Percentiles rank a stretch among this genome's conserved stretches.
phyloP scores from a whole-genome alignment of 2,888 invertebrate genomes.

The Drosophila paramelanica region DNA sequence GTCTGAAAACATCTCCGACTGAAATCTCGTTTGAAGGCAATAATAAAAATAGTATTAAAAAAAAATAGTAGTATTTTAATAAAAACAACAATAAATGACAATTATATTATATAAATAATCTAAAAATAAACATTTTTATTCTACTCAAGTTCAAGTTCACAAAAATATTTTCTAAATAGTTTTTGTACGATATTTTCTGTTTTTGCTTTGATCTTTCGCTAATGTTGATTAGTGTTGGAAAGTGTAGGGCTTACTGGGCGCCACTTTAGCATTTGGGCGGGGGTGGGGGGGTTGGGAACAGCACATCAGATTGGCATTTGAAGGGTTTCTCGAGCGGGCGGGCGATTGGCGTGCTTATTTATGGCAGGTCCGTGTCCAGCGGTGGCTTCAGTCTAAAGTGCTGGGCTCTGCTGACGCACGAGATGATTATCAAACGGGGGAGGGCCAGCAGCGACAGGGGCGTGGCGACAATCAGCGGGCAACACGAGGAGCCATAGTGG shows the following conservation, averaged over 20 bases:
- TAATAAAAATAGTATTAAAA: too few species aligned
- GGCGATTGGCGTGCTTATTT: conserved; percentile 3
- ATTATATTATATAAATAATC: too few species aligned
- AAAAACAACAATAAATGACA: too few species aligned
- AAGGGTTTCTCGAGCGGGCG: conserved; percentile 23
- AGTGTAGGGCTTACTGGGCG: conserved; percentile 8
- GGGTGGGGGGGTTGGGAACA: neutral
- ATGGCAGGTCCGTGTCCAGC: conserved; percentile 4
- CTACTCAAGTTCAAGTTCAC: too few species aligned
- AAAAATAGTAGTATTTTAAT: too few species aligned
- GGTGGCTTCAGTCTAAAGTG: conserved; percentile 58
- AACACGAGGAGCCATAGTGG: conserved; percentile 69
- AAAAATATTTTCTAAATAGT: too few species aligned
- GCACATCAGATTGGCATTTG: conserved; percentile 45
- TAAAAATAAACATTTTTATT: too few species aligned
- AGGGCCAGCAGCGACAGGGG: conserved; percentile 19
- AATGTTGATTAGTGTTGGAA: conserved; percentile 20
- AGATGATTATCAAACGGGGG: conserved; percentile 70
- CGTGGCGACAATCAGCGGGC: conserved; percentile 52
- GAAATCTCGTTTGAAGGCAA: too few species aligned
- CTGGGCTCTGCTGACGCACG: conserved; percentile 75
- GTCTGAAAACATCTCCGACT: neutral
- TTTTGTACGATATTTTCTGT: neutral
- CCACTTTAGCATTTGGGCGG: conserved; percentile 8
- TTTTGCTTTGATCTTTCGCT: neutral